Base-by-base conservation (phyloP, 2,113 vertebrate species). In the Prunella fulvescens region DNA sequence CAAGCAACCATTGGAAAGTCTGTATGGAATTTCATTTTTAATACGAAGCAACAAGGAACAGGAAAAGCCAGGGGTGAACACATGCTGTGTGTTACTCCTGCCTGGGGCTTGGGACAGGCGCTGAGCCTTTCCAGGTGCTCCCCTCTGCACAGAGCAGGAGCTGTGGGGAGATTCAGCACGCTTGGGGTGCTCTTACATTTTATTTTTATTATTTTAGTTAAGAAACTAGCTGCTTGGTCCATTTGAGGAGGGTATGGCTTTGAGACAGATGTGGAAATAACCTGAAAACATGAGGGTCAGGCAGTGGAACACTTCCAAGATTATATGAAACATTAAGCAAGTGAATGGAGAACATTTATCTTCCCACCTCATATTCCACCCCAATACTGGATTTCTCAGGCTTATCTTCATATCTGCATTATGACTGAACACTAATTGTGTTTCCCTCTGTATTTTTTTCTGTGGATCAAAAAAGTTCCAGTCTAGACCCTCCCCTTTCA, bases 21-120 rank as follows among this genome's bases (percentile, higher is more conserved):
- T 22, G 56, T 83, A 73, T 86, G 95, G 97, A 98, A 98, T 97
- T 97, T 94, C 58, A 91, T 92, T 71, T 97, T 96, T 97, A 97
- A 98, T 96, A 95, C 39, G 73, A 96, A 93, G 90, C 84, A 91
- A 73, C 25, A 56, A 96, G 84, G 93, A 95, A 95, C 77, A 80
- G 73, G 95, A 89, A 97, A 94, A 80, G 25, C 64, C 88, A 89
- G 77, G 2, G 3, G 93, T 0, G 8, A 79, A 39, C 81, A 60
- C 73, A 93, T 39, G 69, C 61, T 1, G 0, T 69, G 76, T 60
- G 92, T 82, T 80, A 42, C 94, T 77, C 77, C 88, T 96, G 86
- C 94, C 67, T 73, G 81, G 7, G 85, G 84, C 66, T 18, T 22
- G 47, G 80, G 61, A 47, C 9, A 10, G 66, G 23, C 19, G 31